Evolutionary conservation across 2,797 vertebrate genomes (phyloP).

Genomic region (Aldrovandia affinis): DNA sequence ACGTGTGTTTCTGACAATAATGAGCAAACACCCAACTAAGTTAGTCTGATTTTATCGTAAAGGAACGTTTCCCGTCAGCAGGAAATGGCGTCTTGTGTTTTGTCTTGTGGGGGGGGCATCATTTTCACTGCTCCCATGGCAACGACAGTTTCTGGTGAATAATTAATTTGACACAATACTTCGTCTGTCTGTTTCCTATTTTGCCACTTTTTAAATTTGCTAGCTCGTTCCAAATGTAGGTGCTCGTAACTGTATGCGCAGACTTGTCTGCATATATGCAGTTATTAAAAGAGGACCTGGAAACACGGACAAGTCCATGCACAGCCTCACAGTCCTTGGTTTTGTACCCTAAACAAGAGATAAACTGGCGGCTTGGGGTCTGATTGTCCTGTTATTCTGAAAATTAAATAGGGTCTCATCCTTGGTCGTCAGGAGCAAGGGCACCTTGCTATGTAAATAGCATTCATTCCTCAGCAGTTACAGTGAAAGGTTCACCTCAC

Average conservation of each 20-base stretch:
- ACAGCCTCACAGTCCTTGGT: not conserved
- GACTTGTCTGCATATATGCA: not conserved
- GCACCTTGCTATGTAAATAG: not conserved
- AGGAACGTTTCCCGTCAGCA: not conserved
- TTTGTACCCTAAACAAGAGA: not conserved
- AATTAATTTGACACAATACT: conserved; percentile 51
- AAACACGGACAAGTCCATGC: not conserved
- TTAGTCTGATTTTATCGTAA: not conserved
- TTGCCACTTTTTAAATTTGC: not conserved
- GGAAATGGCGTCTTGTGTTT: conserved; percentile 4
- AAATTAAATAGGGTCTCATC: not conserved
- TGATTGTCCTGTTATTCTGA: not conserved
- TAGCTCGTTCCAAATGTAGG: not conserved
- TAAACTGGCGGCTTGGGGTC: not conserved
- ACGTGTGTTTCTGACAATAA: conserved; percentile 27
- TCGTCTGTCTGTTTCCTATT: conserved; percentile 48
- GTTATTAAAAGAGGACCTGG: not conserved
- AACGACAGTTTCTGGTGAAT: conserved; percentile 43
- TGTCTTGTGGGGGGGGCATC: conserved; percentile 20
- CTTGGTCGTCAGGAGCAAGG: not conserved
- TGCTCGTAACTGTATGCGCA: not conserved
- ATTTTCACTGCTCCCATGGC: conserved; percentile 38
- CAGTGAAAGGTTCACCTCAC: not conserved
- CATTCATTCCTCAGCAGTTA: not conserved
- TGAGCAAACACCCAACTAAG: conserved; percentile 23